Conservation (phyloP, 2,113 vertebrate species). For the Pluvianellus socialis region DNA sequence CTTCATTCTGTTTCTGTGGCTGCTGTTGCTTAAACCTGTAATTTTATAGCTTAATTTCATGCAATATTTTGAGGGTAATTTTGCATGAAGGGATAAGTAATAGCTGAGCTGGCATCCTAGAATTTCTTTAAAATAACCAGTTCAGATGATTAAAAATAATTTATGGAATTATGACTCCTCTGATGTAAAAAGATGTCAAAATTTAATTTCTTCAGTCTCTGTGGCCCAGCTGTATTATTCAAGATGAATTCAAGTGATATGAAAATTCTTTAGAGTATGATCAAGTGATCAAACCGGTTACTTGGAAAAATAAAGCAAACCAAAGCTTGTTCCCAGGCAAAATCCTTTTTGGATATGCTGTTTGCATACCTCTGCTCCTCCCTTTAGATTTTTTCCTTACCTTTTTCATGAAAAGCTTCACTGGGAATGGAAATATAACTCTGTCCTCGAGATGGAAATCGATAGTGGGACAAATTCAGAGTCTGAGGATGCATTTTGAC, state of each 20-base stretch:
- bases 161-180: not conserved
- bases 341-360: not conserved
- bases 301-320: not conserved
- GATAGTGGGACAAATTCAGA: conserved; percentile 81
- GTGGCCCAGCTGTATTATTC: not conserved
- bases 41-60: not conserved
- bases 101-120: not conserved
- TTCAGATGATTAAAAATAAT: not conserved
- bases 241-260: not conserved
- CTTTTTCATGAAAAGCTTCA: conserved; percentile 83
- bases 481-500: conserved; percentile 79
- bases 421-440: conserved; percentile 90
- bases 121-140: not conserved
- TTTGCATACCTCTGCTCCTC: not conserved
- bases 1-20: not conserved
- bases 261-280: not conserved
- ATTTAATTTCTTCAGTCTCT: not conserved
- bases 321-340: not conserved
- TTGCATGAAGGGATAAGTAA: not conserved
- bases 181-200: not conserved
- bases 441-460: conserved; percentile 87
- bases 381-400: conserved; percentile 66
- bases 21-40: not conserved
- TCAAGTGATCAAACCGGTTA: not conserved
- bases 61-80: not conserved